Conservation (phyloP, 2,888 invertebrate species). For the Lepidochitona cinerea region DNA sequence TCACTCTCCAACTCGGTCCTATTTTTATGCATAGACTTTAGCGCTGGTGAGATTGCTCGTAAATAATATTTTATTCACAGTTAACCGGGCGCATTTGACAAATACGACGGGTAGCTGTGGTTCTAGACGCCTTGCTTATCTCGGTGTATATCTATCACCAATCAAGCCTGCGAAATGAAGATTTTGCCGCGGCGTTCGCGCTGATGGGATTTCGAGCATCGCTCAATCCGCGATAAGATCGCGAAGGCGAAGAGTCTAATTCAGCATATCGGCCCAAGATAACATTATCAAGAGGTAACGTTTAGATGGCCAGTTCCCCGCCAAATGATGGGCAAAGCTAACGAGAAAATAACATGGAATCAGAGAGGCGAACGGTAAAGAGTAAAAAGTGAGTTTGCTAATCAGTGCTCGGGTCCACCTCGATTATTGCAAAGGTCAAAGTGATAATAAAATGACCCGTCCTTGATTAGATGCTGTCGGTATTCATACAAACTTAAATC, state of each 20-base stretch:
- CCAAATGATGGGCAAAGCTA: not conserved
- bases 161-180: constrained; percentile 4
- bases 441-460: not conserved
- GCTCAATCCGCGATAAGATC: not conserved
- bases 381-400: not conserved
- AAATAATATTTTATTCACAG: constrained; percentile 6
- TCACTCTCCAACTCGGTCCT: not conserved
- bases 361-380: not conserved
- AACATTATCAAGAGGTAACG: not conserved
- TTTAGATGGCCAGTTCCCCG: not conserved
- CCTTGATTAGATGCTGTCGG: not conserved
- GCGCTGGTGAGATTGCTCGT: not conserved
- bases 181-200: not conserved
- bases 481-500: no score
- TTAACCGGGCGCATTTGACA: not conserved
- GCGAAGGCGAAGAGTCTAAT: not conserved
- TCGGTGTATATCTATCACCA: not conserved
- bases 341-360: not conserved
- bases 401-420: not conserved
- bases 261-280: not conserved
- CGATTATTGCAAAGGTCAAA: not conserved
- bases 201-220: not conserved
- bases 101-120: not conserved
- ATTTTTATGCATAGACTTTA: not conserved
- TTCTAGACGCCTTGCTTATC: not conserved